Evolutionary conservation across 2,113 vertebrate genomes (phyloP), one percentile per base, ranked within the genome.

Genomic region (Physeter macrocephalus): DNA sequence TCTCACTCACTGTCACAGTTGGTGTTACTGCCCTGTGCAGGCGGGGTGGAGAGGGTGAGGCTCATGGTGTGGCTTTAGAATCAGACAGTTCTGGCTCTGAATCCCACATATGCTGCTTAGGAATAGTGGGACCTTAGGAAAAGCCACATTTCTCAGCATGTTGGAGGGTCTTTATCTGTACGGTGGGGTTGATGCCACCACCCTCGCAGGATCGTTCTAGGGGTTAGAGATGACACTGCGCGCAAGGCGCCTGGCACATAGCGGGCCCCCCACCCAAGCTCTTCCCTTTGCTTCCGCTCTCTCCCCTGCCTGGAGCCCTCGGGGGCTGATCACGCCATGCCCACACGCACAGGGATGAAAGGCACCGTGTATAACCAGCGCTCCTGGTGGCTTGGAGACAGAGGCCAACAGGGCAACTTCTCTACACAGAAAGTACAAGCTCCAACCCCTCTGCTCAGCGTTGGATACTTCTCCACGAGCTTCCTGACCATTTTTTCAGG

Each of bases 381-480:
- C 27, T 54, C n/a, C 67, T 43, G 18, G 4, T 54, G 61, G 61
- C 25, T 57, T 36, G 25, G 31, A 61, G 61, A 64, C 23, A 72
- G 41, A 78, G 41, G 3, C 49, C 31, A 57, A 62, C 7, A 36
- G 4, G 15, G 18, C 36, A 20, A 25, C 49, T 57, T 82, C 31
- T 54, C 12, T 34, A 43, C 14, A 41, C 21, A 52, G 43, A 43
- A 71, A 18, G 62, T 6, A 29, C 12, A 29, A 8, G 39, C 25
- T n/a, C 57, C 36, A 57, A 15, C 5, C 29, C 41, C 14, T 36
- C 39, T 81, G 34, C 31, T 46, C 6, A 36, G 49, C 1, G 1
- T 3, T 3, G 21, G 10, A 57, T 7, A 31, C 15, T 18, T 8
- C 18, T 17, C 21, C n/a, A 1, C 1, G 0, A 54, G 49, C 6